phyloP scores from a whole-genome alignment of 1,140 invertebrate species.

The Calliopsis andreniformis region DNA sequence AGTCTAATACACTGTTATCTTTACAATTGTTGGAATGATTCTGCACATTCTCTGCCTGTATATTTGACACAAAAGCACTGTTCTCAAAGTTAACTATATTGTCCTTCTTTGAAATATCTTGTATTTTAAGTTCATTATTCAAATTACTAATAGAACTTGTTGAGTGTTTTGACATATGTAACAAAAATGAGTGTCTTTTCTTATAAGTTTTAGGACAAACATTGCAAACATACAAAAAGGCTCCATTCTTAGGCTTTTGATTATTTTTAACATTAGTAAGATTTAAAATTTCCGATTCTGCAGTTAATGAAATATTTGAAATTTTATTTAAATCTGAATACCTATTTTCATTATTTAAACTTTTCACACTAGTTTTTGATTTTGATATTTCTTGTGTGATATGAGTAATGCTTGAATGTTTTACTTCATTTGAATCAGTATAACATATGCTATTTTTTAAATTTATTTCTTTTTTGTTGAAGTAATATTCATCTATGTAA shows the following conservation, averaged over 20 bases:
- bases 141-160: not conserved
- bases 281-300: not conserved
- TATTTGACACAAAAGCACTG: not conserved
- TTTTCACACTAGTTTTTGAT: not conserved
- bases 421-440: not conserved
- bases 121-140: not conserved
- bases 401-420: not conserved
- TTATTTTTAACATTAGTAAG: not conserved
- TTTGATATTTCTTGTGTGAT: not conserved
- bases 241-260: not conserved
- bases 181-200: not conserved
- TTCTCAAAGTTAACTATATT: not conserved
- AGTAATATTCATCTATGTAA: not conserved
- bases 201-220: constrained; percentile 2
- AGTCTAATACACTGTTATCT: not conserved
- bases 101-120: not conserved
- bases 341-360: not conserved
- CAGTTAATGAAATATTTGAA: not conserved
- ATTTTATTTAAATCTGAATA: not conserved
- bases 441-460: not conserved
- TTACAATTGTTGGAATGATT: not conserved
- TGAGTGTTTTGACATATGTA: not conserved
- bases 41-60: not conserved
- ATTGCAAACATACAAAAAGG: not conserved
- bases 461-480: not conserved